These are phyloP conservation scores for Dissostichus mawsoni DNA, from an alignment of 2,113 vertebrate species.

Conservation along the genomic window DNA sequence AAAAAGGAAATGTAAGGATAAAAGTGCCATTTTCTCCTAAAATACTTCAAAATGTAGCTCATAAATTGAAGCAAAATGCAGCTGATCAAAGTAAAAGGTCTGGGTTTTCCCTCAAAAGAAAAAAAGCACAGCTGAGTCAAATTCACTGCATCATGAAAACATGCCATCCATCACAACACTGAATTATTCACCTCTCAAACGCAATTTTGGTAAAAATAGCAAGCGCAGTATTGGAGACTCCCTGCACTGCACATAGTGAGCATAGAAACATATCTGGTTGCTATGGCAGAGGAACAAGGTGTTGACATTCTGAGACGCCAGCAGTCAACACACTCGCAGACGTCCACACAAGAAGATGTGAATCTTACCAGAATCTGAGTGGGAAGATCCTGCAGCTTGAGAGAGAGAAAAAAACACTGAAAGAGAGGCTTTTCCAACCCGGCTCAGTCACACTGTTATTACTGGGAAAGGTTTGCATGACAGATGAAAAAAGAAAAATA, in stretches of 20 bases:
- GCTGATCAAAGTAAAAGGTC: neutral
- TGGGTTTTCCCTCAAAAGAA: neutral
- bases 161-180: slow-evolving; percentile 24
- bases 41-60: neutral
- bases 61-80: neutral
- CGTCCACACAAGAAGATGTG: neutral
- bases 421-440: slow-evolving; percentile 27
- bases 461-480: slow-evolving; percentile 49
- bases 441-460: slow-evolving; percentile 41
- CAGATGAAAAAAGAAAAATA: slow-evolving; percentile 35
- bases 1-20: neutral
- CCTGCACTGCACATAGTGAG: slow-evolving; percentile 8
- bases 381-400: slow-evolving; percentile 56
- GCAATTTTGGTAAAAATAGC: slow-evolving; percentile 67
- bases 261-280: slow-evolving; percentile 26
- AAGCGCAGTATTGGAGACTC: slow-evolving; percentile 3
- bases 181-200: slow-evolving; percentile 73
- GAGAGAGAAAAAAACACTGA: neutral
- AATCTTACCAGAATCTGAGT: slow-evolving; percentile 69
- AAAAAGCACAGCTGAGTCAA: slow-evolving; percentile 13
- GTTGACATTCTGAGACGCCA: slow-evolving; percentile 41
- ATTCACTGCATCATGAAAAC: slow-evolving; percentile 38
- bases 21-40: neutral
- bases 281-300: slow-evolving; percentile 18
- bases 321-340: slow-evolving; percentile 8